phyloP scores from a whole-genome alignment of 2,888 invertebrate genomes.

The Carabus problematicus region DNA sequence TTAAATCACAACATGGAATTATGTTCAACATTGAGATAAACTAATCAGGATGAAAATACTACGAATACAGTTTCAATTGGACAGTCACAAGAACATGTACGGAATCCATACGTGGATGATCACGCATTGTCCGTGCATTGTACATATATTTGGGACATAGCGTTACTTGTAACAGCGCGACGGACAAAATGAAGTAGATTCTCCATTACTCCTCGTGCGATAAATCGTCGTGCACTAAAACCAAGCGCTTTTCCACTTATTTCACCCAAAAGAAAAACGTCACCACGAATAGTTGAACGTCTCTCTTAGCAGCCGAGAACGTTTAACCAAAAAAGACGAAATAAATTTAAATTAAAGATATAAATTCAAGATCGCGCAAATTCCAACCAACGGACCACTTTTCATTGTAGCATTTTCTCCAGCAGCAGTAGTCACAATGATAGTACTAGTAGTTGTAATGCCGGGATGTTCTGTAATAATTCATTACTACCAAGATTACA shows the following conservation, averaged over 20 bases:
- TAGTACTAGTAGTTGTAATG: neutral
- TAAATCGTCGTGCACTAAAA: slow-evolving; percentile 38
- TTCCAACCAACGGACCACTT: slow-evolving; percentile 38
- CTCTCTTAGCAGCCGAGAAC: slow-evolving; percentile 30
- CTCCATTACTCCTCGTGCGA: slow-evolving; percentile 36
- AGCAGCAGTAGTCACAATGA: neutral
- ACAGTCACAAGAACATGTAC: too few relatives aligned
- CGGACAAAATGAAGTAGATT: slow-evolving; percentile 41
- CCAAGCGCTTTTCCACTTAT: slow-evolving; percentile 42
- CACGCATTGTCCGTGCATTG: too few relatives aligned
- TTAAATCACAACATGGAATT: too few relatives aligned
- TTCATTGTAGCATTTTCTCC: slow-evolving; percentile 38
- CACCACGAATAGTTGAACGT: slow-evolving; percentile 42
- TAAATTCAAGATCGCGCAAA: slow-evolving; percentile 43
- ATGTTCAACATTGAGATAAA: too few relatives aligned
- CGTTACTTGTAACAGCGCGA: slow-evolving; percentile 28
- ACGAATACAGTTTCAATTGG: too few relatives aligned
- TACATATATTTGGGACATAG: slow-evolving; percentile 18
- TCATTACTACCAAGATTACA: slow-evolving; percentile 43
- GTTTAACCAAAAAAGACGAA: slow-evolving; percentile 41
- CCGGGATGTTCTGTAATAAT: slow-evolving; percentile 38
- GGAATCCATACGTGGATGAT: too few relatives aligned
- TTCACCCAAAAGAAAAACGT: slow-evolving; percentile 42
- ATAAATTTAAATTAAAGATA: slow-evolving; percentile 44
- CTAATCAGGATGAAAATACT: too few relatives aligned